Percentiles rank a stretch among this genome's conserved stretches.
These are phyloP conservation scores for Erpobdella octoculata DNA, from an alignment of 2,888 invertebrate genomes.

Conservation along the genomic window DNA sequence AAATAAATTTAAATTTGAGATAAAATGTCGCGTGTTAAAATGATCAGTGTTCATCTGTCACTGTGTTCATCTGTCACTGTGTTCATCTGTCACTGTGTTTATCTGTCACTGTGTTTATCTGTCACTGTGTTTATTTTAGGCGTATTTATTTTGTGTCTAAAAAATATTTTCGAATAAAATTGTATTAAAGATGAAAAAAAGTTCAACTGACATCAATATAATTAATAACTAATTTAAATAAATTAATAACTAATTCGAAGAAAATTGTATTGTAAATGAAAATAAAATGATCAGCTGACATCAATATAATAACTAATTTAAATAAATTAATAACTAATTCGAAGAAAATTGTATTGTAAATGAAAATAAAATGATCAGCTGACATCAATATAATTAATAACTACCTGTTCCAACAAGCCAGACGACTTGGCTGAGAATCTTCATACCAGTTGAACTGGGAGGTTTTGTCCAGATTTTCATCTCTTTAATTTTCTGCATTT, in stretches of 20 bases:
- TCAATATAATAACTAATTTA: neutral
- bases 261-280: neutral
- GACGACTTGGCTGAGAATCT: constrained; percentile 19
- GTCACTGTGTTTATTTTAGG: too few relatives aligned
- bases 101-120: too few relatives aligned
- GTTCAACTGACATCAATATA: neutral
- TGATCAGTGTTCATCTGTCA: too few relatives aligned
- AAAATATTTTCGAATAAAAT: too few relatives aligned
- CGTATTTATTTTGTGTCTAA: too few relatives aligned
- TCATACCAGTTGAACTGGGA: neutral
- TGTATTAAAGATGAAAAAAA: too few relatives aligned
- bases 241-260: neutral
- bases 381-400: neutral
- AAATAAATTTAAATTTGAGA: too few relatives aligned
- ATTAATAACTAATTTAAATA: neutral
- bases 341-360: neutral
- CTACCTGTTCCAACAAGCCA: constrained; percentile 31
- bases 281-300: neutral
- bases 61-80: too few relatives aligned
- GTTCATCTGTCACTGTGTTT: too few relatives aligned
- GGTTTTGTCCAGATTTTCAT: constrained; percentile 8
- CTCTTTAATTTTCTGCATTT: constrained; percentile 27
- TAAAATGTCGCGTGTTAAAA: too few relatives aligned
- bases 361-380: neutral
- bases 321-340: neutral